phyloP scores from a whole-genome alignment of 2,888 invertebrate species.

The Tenthredo distinguenda region DNA sequence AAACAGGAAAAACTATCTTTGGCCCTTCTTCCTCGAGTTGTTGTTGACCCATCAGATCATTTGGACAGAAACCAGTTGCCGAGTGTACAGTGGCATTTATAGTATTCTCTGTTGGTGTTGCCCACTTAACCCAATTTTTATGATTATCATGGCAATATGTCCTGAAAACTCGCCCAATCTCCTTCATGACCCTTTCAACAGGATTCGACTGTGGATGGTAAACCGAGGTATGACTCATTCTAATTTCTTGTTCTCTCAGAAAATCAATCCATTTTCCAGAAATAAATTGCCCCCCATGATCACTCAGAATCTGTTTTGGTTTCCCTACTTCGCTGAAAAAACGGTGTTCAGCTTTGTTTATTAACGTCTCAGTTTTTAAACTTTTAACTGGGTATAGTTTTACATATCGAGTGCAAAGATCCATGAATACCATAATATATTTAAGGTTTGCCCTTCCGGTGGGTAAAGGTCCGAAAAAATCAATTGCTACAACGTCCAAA shows the following conservation, averaged over 20 bases:
- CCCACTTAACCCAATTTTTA: neutral
- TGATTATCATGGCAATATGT: neutral
- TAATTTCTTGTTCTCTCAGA: neutral
- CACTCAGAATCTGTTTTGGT: neutral
- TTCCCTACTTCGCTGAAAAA: conserved; percentile 3
- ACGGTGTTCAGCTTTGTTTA: neutral
- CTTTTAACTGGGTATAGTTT: neutral
- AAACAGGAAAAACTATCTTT: too few species aligned
- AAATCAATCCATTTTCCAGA: neutral
- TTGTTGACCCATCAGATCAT: too few species aligned
- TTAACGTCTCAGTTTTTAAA: neutral
- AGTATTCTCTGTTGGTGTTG: neutral
- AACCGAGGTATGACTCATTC: neutral
- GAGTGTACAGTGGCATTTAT: neutral
- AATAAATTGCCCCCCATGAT: conserved; percentile 26
- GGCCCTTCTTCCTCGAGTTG: too few species aligned
- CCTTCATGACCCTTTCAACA: neutral
- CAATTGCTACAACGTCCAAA: neutral
- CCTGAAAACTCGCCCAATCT: neutral
- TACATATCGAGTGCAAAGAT: neutral
- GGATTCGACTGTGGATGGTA: conserved; percentile 23
- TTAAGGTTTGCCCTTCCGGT: neutral
- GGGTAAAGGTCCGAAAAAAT: conserved; percentile 15
- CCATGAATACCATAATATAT: conserved; percentile 3
- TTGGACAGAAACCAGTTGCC: neutral